These are phyloP conservation scores for Netelia fuscicornis DNA, from an alignment of 2,888 invertebrate species.

Conservation along the genomic window DNA sequence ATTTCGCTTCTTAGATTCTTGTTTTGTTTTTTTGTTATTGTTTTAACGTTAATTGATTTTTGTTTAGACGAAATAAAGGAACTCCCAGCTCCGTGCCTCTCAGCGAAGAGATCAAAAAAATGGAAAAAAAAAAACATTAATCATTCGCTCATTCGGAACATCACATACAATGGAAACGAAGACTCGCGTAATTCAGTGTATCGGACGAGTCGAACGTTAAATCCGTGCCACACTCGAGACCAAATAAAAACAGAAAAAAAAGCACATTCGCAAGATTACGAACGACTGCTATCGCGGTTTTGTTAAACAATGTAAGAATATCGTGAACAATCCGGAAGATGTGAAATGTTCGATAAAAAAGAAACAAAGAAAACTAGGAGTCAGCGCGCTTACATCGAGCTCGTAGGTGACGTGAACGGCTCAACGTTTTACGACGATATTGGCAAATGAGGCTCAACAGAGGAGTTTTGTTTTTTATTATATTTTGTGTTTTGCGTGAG, in stretches of 20 bases:
- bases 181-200: conserved; percentile 22
- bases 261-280: conserved; percentile 37
- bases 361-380: conserved; percentile 21
- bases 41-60: conserved; percentile 19
- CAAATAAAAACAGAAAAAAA: conserved; percentile 9
- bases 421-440: conserved; percentile 38
- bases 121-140: conserved; percentile 2
- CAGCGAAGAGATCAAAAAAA: conserved; percentile 32
- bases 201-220: conserved; percentile 26
- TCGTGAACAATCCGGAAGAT: conserved; percentile 16
- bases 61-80: conserved; percentile 41
- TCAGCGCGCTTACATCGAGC: conserved; percentile 12
- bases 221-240: neutral
- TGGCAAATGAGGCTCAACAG: conserved; percentile 58
- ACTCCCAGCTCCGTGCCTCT: conserved; percentile 39
- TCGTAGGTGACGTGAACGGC: conserved; percentile 26
- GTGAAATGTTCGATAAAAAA: conserved; percentile 29
- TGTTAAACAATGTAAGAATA: conserved; percentile 31
- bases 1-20: neutral
- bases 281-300: conserved; percentile 35
- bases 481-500: neutral
- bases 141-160: conserved; percentile 37
- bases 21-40: conserved; percentile 1
- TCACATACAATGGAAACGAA: conserved; percentile 37
- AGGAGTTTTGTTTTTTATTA: conserved; percentile 47